Percentiles rank a stretch among this genome's conserved stretches.
Evolutionary conservation across 2,888 invertebrate species (phyloP).

Genomic region (Polydesmus complanatus): DNA sequence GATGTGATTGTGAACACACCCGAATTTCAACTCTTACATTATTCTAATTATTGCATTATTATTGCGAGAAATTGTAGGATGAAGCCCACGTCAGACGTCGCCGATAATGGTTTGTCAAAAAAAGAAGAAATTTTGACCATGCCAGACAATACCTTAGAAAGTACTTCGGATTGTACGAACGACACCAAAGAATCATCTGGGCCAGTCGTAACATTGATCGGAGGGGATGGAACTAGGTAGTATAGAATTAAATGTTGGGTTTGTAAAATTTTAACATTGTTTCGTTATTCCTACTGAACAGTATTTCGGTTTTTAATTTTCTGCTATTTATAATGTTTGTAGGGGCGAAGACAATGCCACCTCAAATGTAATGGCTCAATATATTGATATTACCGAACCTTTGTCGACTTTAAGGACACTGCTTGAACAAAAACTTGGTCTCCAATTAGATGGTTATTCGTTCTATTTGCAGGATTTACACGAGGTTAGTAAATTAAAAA

Average conservation of each 20-base stretch:
- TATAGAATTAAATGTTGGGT: neutral
- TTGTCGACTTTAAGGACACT: constrained; percentile 50
- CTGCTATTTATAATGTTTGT: no score
- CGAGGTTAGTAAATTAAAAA: constrained; percentile 59
- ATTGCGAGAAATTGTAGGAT: constrained; percentile 2
- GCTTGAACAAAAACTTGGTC: constrained; percentile 57
- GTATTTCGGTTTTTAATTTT: no score
- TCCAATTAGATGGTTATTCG: constrained; percentile 56
- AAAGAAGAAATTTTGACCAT: constrained; percentile 8
- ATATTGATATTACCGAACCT: constrained; percentile 72
- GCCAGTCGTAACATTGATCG: neutral
- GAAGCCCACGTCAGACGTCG: constrained; percentile 7
- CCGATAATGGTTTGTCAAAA: neutral
- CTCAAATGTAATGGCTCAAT: constrained; percentile 48
- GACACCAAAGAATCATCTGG: neutral
- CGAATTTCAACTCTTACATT: neutral
- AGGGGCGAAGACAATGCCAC: constrained; percentile 14
- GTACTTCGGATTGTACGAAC: neutral
- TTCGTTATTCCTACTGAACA: no score
- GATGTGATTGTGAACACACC: no score
- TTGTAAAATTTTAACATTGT: no score
- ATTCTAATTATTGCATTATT: neutral
- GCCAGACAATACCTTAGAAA: neutral
- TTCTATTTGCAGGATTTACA: constrained; percentile 81
- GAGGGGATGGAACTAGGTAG: neutral